A percentile compares a stretch with the other conserved stretches of the same genome.
phyloP scores from a whole-genome alignment of 2,888 invertebrate species.

The Zygaena filipendulae region DNA sequence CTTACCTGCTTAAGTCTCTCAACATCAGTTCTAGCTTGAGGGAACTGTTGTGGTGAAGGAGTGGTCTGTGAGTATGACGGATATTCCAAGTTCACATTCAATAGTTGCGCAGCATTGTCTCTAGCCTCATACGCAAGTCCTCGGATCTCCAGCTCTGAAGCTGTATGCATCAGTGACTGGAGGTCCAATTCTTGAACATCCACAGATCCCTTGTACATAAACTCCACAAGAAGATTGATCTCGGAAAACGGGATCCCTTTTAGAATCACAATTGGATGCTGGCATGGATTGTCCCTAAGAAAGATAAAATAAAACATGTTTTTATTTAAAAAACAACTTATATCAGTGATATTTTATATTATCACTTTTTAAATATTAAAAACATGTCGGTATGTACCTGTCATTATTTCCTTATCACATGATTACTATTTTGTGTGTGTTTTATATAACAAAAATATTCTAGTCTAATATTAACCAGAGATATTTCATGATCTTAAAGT shows the following conservation, averaged over 20 bases:
- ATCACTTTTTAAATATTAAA: too few species aligned
- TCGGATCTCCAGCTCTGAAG: conserved; percentile 74
- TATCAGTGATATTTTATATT: too few species aligned
- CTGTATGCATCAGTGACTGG: conserved; percentile 73
- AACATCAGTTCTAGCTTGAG: conserved; percentile 52
- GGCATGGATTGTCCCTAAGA: conserved; percentile 74
- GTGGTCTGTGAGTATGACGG: conserved; percentile 47
- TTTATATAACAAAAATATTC: conserved; percentile 17
- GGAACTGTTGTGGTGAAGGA: conserved; percentile 28
- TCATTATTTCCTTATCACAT: too few species aligned
- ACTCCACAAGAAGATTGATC: conserved; percentile 74
- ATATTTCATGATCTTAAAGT: conserved; percentile 4
- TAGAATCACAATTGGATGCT: conserved; percentile 78
- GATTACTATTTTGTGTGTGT: too few species aligned
- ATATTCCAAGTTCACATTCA: conserved; percentile 64
- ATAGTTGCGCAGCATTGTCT: conserved; percentile 64
- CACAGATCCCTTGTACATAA: conserved; percentile 78
- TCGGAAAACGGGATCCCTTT: conserved; percentile 74
- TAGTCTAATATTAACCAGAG: too few species aligned
- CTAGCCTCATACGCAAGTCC: conserved; percentile 71
- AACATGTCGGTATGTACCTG: too few species aligned
- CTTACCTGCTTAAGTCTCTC: conserved; percentile 60
- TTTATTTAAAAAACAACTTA: conserved; percentile 23
- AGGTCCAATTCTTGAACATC: conserved; percentile 73
- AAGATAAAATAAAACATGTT: conserved; percentile 16